Conservation (phyloP, 2,797 vertebrate genomes). For the Micrastur ruficollis region DNA sequence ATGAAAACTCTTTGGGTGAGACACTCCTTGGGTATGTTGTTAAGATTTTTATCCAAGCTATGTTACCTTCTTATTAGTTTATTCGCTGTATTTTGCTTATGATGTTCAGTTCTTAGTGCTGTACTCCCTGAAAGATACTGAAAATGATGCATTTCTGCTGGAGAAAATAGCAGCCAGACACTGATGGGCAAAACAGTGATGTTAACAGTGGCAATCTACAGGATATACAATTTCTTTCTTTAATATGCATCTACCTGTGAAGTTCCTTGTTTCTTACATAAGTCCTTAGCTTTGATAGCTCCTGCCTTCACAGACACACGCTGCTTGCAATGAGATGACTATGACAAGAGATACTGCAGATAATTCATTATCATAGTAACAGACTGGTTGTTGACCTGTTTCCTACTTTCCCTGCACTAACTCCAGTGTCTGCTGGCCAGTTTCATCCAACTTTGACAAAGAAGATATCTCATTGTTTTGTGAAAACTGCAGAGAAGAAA, state of each 20-base stretch:
- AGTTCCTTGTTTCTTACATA: not conserved
- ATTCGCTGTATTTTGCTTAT: not conserved
- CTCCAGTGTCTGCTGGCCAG: not conserved
- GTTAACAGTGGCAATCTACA: not conserved
- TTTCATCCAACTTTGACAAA: not conserved
- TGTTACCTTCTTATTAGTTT: not conserved
- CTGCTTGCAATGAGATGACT: not conserved
- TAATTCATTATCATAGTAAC: not conserved
- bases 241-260: not conserved
- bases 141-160: not conserved
- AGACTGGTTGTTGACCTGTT: not conserved
- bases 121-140: not conserved
- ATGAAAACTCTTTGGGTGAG: not conserved
- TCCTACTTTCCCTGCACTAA: not conserved
- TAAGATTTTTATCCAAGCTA: not conserved
- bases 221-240: not conserved
- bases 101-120: not conserved
- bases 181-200: not conserved
- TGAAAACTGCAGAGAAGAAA: not conserved
- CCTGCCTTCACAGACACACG: not conserved
- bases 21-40: not conserved
- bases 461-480: not conserved
- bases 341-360: not conserved
- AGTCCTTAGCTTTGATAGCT: not conserved
- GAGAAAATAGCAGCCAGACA: not conserved